Conservation (phyloP, 1,140 invertebrate species). For the Nasonia vitripennis region DNA sequence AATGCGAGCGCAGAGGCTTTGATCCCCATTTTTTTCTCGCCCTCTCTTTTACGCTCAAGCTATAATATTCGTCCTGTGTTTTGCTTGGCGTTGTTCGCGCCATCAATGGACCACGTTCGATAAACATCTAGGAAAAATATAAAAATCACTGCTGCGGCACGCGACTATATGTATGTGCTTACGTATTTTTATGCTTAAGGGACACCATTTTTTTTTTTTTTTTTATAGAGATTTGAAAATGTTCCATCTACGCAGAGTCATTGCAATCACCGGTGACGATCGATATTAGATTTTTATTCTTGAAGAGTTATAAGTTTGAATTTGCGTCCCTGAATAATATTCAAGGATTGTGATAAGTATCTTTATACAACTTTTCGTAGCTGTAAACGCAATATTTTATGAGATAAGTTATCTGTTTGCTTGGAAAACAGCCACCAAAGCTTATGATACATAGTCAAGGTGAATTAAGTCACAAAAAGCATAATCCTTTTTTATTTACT, state of each 20-base stretch:
- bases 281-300: background rate
- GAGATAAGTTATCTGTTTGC: background rate
- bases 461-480: background rate
- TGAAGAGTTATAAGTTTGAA: background rate
- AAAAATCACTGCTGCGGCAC: background rate
- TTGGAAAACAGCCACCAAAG: background rate
- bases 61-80: background rate
- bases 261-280: background rate
- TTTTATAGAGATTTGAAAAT: constrained; percentile 1
- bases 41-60: background rate
- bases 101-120: background rate
- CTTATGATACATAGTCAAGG: background rate
- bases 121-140: constrained; percentile 27
- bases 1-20: background rate
- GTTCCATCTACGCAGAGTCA: constrained; percentile 39
- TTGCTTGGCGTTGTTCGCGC: background rate
- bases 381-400: background rate
- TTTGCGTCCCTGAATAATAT: background rate
- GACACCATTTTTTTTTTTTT: background rate
- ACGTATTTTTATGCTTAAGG: background rate
- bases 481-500: background rate
- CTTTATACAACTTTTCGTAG: background rate
- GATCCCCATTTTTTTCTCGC: background rate
- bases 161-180: background rate
- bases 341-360: background rate